Percentiles rank a stretch among this genome's conserved stretches.
phyloP scores from a whole-genome alignment of 2,113 vertebrate species.

The Carettochelys insculpta region DNA sequence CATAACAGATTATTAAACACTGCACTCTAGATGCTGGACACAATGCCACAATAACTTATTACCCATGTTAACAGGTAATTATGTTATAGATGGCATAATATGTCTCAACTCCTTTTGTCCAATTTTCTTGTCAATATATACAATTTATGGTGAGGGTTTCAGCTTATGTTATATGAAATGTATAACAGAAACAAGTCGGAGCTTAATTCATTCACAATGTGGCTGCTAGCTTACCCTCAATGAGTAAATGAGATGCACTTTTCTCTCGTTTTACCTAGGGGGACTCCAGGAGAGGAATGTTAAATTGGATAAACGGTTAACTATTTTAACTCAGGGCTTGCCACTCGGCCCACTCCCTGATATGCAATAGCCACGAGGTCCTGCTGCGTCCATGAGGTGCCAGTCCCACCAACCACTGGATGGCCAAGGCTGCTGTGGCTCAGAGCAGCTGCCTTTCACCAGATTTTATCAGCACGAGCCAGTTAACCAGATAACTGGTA shows the following conservation, averaged over 20 bases:
- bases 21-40: background rate
- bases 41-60: background rate
- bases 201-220: accelerated
- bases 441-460: no score
- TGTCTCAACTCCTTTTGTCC: background rate
- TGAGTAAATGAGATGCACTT: background rate
- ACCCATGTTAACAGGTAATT: background rate
- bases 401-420: no score
- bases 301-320: no score
- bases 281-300: background rate
- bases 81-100: background rate
- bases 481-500: no score
- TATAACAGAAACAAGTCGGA: background rate
- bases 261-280: accelerated
- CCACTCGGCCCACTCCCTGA: no score
- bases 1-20: background rate
- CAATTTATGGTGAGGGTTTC: background rate
- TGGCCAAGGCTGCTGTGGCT: no score
- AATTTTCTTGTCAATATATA: background rate
- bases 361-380: no score
- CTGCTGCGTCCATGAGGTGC: no score
- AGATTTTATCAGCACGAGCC: no score
- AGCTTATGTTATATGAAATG: accelerated
- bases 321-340: no score
- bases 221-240: background rate